Percentiles rank a stretch among this genome's conserved stretches.
These are phyloP conservation scores for Nyctereutes procyonoides DNA, from an alignment of 2,113 vertebrate species.

Conservation along the genomic window DNA sequence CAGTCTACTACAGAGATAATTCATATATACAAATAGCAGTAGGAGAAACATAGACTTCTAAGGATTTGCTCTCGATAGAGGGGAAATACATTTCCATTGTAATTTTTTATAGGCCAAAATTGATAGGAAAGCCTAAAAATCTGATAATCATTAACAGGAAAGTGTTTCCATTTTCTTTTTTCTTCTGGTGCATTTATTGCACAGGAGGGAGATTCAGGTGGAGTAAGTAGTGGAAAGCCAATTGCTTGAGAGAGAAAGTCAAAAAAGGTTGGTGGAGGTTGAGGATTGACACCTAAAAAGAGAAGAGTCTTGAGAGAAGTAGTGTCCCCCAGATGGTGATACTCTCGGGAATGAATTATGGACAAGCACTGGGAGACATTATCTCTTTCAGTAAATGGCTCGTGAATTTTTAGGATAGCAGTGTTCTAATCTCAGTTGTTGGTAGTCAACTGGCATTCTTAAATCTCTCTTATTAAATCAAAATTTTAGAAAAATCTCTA, in stretches of 20 bases:
- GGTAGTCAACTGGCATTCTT: background rate
- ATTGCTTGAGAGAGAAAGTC: background rate
- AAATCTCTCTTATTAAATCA: background rate
- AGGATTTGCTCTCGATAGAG: background rate
- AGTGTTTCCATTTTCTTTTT: background rate
- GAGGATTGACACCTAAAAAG: background rate
- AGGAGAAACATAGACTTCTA: background rate
- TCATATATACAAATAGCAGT: background rate
- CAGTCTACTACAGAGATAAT: background rate
- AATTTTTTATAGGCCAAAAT: background rate
- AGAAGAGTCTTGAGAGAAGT: background rate
- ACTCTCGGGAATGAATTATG: background rate
- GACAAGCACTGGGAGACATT: background rate
- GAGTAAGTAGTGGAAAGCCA: background rate
- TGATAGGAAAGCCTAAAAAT: background rate
- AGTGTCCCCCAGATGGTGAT: background rate
- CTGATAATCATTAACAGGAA: background rate
- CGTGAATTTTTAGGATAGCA: background rate
- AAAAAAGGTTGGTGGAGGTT: background rate
- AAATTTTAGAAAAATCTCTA: background rate
- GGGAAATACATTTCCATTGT: background rate
- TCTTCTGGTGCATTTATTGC: background rate
- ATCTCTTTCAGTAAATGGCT: background rate
- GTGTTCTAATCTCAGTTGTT: background rate
- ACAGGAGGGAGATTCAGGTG: background rate